phyloP scores from a whole-genome alignment of 1,140 invertebrate genomes.

The Gryon sp. region DNA sequence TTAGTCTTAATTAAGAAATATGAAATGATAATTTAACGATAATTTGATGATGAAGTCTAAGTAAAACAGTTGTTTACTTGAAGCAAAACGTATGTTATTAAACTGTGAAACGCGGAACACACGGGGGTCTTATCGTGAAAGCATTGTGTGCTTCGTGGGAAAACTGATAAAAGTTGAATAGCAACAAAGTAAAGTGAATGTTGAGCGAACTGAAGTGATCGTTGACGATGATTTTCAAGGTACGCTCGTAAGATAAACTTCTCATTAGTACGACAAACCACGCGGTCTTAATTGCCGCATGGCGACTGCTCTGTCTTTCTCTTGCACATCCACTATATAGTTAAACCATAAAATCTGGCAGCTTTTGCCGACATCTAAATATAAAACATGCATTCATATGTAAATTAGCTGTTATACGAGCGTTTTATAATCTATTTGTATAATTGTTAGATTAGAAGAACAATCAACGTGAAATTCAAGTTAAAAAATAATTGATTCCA shows the following conservation, averaged over 20 bases:
- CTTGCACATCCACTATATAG: conserved; percentile 8
- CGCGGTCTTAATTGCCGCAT: conserved; percentile 64
- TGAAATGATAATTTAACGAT: neutral
- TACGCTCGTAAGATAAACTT: conserved; percentile 66
- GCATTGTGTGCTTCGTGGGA: conserved; percentile 22
- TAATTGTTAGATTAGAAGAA: conserved; percentile 39
- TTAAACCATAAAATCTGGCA: conserved; percentile 34
- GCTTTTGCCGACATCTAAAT: conserved; percentile 30
- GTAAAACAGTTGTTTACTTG: conserved; percentile 24
- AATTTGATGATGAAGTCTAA: conserved; percentile 12
- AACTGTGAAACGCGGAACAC: conserved; percentile 14
- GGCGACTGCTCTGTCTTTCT: conserved; percentile 24
- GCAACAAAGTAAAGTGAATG: conserved; percentile 13
- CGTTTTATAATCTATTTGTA: conserved; percentile 40
- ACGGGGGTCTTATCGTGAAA: conserved; percentile 18
- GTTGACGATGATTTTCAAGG: conserved; percentile 31
- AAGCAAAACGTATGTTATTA: conserved; percentile 29
- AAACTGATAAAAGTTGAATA: conserved; percentile 21
- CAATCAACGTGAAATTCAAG: no score
- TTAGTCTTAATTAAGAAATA: no score
- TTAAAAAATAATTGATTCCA: no score
- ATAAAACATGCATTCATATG: conserved; percentile 38
- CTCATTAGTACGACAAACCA: conserved; percentile 69
- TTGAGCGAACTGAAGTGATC: conserved; percentile 20
- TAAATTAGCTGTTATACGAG: conserved; percentile 45